Evolutionary conservation across 2,113 vertebrate species (phyloP).

Genomic region (Chloropsis cyanopogon): DNA sequence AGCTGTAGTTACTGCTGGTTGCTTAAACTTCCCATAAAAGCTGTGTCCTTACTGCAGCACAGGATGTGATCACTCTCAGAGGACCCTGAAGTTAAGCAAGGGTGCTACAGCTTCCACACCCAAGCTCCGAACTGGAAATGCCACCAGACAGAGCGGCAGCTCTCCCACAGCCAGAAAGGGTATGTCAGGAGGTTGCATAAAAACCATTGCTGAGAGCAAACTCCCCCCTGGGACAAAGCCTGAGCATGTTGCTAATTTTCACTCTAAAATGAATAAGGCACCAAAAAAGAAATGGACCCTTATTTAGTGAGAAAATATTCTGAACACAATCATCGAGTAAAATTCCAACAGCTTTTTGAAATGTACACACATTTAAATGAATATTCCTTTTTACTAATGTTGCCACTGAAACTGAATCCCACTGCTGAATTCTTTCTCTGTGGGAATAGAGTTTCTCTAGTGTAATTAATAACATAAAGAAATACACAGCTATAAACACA

Average conservation of each 20-base stretch:
- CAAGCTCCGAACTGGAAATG: neutral
- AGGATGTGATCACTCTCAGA: neutral
- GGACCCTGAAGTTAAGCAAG: slow-evolving; percentile 32
- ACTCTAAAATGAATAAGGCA: neutral
- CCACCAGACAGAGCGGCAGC: neutral
- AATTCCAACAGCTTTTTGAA: neutral
- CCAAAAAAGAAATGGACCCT: neutral
- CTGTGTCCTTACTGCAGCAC: neutral
- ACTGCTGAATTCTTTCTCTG: neutral
- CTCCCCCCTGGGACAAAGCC: neutral
- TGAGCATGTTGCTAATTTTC: neutral
- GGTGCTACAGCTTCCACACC: neutral
- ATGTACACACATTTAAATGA: neutral
- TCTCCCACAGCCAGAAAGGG: neutral
- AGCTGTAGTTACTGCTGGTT: neutral
- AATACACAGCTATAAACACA: neutral
- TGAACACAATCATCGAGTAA: neutral
- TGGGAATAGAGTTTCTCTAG: neutral
- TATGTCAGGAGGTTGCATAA: neutral
- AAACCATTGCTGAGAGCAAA: neutral
- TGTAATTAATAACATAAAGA: slow-evolving; percentile 14
- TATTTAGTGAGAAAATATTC: neutral
- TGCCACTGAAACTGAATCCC: neutral
- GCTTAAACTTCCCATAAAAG: slow-evolving; percentile 24
- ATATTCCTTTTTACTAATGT: neutral